A percentile compares a stretch with the other conserved stretches of the same genome.
Evolutionary conservation across 2,113 vertebrate genomes (phyloP).

Genomic region (Tyrannus savana): DNA sequence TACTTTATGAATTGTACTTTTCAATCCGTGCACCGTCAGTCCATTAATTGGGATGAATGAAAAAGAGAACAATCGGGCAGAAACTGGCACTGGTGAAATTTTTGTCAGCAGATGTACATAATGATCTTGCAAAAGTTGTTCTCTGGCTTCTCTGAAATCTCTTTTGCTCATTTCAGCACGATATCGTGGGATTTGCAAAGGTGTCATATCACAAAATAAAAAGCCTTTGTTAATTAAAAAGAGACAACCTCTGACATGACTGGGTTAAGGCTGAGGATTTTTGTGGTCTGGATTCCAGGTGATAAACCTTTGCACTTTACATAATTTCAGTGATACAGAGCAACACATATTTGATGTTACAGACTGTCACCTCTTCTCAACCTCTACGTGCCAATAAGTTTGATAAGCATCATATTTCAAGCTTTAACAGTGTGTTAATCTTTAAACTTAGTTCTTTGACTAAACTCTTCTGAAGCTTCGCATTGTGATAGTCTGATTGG

Average conservation of each 20-base stretch:
- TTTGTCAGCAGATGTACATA: background rate
- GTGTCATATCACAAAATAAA: background rate
- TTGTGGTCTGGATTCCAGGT: background rate
- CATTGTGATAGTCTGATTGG: background rate
- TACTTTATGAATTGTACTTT: background rate
- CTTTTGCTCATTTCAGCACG: background rate
- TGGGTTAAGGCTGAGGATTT: background rate
- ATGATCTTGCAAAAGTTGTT: background rate
- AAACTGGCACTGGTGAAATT: background rate
- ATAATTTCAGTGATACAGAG: background rate
- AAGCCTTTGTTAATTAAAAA: background rate
- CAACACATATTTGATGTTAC: background rate
- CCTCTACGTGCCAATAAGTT: background rate
- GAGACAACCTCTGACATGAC: background rate
- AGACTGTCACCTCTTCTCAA: constrained; percentile 17
- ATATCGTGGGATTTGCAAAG: background rate
- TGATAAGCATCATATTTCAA: constrained; percentile 34
- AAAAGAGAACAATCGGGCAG: background rate
- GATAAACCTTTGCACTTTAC: constrained; percentile 4
- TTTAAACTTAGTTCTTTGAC: background rate
- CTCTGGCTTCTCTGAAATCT: background rate
- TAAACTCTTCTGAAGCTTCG: background rate
- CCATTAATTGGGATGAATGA: background rate
- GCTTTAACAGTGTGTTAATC: background rate
- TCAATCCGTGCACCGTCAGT: background rate